A percentile compares a stretch with the other conserved stretches of the same genome.
Conservation (phyloP, 1,140 invertebrate species). For the Planococcus citri region DNA sequence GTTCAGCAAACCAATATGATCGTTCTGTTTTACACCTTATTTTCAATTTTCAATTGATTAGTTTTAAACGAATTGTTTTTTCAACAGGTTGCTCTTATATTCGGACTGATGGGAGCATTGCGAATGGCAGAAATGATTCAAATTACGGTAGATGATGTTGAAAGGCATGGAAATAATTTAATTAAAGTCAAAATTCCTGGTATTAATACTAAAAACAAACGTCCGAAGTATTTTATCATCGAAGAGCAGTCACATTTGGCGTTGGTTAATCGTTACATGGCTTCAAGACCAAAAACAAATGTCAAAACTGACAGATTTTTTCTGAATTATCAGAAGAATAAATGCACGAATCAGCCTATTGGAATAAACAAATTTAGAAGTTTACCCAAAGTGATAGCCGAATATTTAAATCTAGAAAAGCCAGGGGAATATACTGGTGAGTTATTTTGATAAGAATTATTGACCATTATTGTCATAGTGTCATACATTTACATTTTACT, state of each 20-base stretch:
- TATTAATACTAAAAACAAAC: slow-evolving; percentile 3
- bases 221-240: no score
- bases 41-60: not conserved
- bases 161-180: not conserved
- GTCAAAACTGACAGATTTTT: not conserved
- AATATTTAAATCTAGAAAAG: not conserved
- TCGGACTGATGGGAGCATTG: not conserved
- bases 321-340: not conserved
- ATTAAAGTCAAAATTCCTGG: not conserved
- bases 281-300: not conserved
- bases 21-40: not conserved
- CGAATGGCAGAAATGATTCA: not conserved
- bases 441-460: not conserved
- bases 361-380: not conserved
- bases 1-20: no score
- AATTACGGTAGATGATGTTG: not conserved
- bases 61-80: no score
- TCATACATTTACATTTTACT: not conserved
- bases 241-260: not conserved
- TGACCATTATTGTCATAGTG: not conserved
- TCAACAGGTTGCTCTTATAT: not conserved
- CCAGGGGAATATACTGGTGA: not conserved
- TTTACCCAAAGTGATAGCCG: not conserved
- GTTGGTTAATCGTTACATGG: not conserved
- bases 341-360: not conserved